Conservation (phyloP, 2,113 vertebrate genomes). For the Toxostoma redivivum region DNA sequence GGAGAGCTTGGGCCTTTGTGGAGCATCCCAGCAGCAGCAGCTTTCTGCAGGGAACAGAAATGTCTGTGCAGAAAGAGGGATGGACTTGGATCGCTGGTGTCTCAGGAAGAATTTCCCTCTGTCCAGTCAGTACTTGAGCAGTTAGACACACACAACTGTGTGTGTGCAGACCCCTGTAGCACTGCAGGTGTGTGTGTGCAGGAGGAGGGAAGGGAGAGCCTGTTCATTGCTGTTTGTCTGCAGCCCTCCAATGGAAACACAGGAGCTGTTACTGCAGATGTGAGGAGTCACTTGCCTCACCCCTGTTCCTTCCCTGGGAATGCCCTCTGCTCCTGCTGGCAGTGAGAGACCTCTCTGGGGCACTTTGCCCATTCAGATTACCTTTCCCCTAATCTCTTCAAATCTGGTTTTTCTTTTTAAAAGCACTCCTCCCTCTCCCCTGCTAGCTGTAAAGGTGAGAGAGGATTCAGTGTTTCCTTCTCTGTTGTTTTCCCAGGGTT, state of each 20-base stretch:
- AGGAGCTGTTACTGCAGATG: not conserved
- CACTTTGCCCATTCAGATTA: not conserved
- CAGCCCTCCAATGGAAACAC: not conserved
- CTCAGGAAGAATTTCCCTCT: not conserved
- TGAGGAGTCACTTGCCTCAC: not conserved
- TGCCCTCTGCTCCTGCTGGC: not conserved
- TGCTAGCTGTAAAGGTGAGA: not conserved
- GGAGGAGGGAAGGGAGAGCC: not conserved
- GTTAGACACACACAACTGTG: rapidly evolving
- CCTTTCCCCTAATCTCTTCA: not conserved
- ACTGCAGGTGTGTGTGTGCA: not conserved
- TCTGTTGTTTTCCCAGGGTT: not conserved
- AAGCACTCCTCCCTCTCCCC: not conserved
- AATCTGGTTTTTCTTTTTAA: not conserved
- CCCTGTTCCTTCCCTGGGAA: rapidly evolving
- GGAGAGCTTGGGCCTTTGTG: not conserved
- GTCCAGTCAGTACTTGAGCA: not conserved
- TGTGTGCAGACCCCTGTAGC: not conserved
- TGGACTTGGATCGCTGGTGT: rapidly evolving
- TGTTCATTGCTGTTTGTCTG: not conserved
- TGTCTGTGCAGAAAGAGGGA: not conserved
- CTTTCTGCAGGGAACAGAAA: rapidly evolving
- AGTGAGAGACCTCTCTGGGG: not conserved
- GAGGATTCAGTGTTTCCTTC: not conserved
- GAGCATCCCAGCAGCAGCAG: not conserved